Evolutionary conservation across 53 echinoderm and acorn worm species (phyloP), one percentile per base, ranked within the genome.

Genomic region (Zoroaster sp.): DNA sequence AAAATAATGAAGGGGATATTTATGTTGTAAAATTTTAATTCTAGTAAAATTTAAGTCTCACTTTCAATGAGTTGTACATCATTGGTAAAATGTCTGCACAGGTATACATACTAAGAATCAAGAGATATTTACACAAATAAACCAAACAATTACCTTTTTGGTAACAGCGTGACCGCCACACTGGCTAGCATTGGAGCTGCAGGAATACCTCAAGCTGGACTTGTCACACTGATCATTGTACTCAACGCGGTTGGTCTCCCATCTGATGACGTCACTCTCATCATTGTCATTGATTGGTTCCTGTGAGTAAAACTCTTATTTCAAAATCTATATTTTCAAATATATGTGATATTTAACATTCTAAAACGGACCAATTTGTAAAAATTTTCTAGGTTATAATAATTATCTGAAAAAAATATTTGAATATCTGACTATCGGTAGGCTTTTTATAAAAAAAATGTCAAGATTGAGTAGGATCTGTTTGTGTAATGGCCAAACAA

Each of bases 231-330:
- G 83, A 94, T 98, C 63, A 94, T 98, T 42, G 98, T 98, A 32
- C 91, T 98, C 20, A 95, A 94, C 53, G 95, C 98, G 6, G 98
- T 96, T 8, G 98, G 98, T 35, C 89, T 98, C 11, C 98, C 98
- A 10, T 88, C 96, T 31, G 98, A 98, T 89, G 95, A 96, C 72
- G 93, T 98, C 90, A 96, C 93, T 1, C 88, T 98, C 46, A 96
- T 98, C 79, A 91, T 98, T 37, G 95, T 96, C 85, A 96, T 98
- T 72, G 98, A 98, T 93, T 98, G 95, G 98, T 95, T 98, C 81
- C 71, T 98, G 95, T 97, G 80, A 97, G 93, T 93, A 42, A 38
- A 3, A 5, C 31, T 30, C 36, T 35, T 37, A 45, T 47, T 47
- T 47, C 4, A n/a, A 40, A 23, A 20, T 74, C 33, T 12, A 69